Base-by-base conservation (phyloP, 2,888 invertebrate genomes). In the Netelia fuscicornis region DNA sequence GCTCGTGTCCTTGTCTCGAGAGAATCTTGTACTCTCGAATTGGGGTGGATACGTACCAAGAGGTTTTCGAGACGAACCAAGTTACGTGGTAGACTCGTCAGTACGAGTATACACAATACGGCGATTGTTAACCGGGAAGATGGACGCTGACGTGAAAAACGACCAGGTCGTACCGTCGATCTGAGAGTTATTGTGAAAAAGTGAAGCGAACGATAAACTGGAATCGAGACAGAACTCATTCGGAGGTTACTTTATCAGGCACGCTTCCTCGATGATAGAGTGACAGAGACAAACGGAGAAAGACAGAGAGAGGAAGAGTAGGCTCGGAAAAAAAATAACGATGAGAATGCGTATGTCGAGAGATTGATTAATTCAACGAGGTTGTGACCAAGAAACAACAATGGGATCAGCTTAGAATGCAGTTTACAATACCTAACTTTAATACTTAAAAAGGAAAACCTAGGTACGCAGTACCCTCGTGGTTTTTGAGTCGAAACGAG, bases 321-420 rank as follows among this genome's bases (percentile, higher is more conserved):
- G 37, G 20, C 9, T 20, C 48, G 13, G 58, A 65, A 20, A 54
- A 48, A 79, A 67, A 70, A 68, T 48, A 37, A 74, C 10, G 65
- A 84, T 54, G 67, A 76, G 37, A 60, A 84, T 67, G 68, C 65
- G 67, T 68, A 65, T 17, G 13, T 84, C 75, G 77, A 78, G 67
- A 44, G 71, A 78, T 81, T 81, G 81, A 78, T 81, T 79, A 88
- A 37, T 87, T 87, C 89, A 91, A 91, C 89, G 90, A 90, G 92
- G 92, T 92, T 92, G 92, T 92, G 92, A 92, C 92, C 92, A 92
- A 91, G 87, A 90, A 92, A 92, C 89, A 88, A 86, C 87, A 87
- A 92, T 92, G 92, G 92, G 92, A 93, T 92, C 92, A 92, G 92
- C 90, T 91, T 91, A 92, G 90, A 92, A 90, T 91, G 91, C 92